phyloP scores from a whole-genome alignment of 2,888 invertebrate species.

The Amaurobius ferox region DNA sequence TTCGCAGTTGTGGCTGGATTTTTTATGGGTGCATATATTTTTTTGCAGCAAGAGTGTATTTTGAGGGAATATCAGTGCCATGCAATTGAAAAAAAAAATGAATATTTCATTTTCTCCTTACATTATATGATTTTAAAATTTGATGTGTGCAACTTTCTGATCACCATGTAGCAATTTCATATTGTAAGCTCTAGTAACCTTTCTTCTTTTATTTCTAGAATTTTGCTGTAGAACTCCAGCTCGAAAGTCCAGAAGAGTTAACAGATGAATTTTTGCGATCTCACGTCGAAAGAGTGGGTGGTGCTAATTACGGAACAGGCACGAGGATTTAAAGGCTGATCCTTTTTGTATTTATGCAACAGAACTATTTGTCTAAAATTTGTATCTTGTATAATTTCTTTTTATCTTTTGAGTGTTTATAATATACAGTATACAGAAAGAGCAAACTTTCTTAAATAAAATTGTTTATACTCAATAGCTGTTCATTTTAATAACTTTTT shows the following conservation, averaged over 20 bases:
- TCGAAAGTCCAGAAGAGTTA: constrained; percentile 84
- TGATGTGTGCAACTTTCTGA: no score
- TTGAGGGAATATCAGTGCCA: no score
- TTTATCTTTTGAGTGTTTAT: constrained; percentile 40
- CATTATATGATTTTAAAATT: no score
- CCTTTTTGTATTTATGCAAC: constrained; percentile 42
- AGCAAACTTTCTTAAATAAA: constrained; percentile 51
- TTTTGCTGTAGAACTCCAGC: constrained; percentile 86
- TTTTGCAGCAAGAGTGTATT: no score
- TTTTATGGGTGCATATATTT: no score
- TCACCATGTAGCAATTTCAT: no score
- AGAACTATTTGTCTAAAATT: constrained; percentile 30
- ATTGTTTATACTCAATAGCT: constrained; percentile 38
- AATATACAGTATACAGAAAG: constrained; percentile 29
- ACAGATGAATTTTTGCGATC: constrained; percentile 84
- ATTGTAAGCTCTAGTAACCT: no score
- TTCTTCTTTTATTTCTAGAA: constrained; percentile 81
- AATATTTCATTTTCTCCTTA: no score
- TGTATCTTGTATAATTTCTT: constrained; percentile 58
- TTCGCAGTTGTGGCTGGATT: no score
- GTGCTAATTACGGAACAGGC: constrained; percentile 89
- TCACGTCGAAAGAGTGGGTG: constrained; percentile 85
- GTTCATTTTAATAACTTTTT: no score
- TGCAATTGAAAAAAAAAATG: no score
- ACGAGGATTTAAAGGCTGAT: constrained; percentile 78